A percentile compares a stretch with the other conserved stretches of the same genome.
phyloP scores from a whole-genome alignment of 2,797 vertebrate genomes.

The Leucoraja ocellata region DNA sequence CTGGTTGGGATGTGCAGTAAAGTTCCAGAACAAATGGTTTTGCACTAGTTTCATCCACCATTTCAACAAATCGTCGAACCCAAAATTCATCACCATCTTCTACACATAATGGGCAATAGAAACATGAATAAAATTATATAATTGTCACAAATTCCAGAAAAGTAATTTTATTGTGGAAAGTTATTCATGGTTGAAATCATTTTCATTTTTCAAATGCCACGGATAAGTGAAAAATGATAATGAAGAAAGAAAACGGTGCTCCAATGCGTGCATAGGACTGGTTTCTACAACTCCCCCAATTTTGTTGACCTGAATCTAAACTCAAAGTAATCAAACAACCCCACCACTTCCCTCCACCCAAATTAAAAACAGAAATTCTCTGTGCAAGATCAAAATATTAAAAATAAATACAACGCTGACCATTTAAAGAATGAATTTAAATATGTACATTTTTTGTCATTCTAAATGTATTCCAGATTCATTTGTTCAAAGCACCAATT shows the following conservation, averaged over 20 bases:
- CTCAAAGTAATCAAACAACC: neutral
- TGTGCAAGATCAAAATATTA: too few relatives aligned
- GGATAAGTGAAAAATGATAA: neutral
- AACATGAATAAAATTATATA: neutral
- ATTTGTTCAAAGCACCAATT: neutral
- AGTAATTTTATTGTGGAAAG: neutral
- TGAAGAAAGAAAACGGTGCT: neutral
- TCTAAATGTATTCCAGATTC: neutral
- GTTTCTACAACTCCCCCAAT: neutral
- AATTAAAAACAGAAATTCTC: too few relatives aligned
- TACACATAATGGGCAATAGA: neutral
- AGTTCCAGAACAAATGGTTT: constrained; percentile 35
- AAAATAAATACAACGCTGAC: neutral
- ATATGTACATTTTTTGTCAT: neutral
- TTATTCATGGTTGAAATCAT: neutral
- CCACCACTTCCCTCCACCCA: too few relatives aligned
- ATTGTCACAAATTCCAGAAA: neutral
- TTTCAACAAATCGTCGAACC: constrained; percentile 36
- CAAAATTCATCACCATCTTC: constrained; percentile 3
- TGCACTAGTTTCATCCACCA: constrained; percentile 33
- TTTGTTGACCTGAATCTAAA: neutral
- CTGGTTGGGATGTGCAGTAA: constrained; percentile 38
- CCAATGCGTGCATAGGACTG: neutral
- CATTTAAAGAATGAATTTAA: neutral
- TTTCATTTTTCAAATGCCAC: neutral